These are phyloP conservation scores for Piaya cayana DNA, from an alignment of 2,113 vertebrate species.

Conservation along the genomic window DNA sequence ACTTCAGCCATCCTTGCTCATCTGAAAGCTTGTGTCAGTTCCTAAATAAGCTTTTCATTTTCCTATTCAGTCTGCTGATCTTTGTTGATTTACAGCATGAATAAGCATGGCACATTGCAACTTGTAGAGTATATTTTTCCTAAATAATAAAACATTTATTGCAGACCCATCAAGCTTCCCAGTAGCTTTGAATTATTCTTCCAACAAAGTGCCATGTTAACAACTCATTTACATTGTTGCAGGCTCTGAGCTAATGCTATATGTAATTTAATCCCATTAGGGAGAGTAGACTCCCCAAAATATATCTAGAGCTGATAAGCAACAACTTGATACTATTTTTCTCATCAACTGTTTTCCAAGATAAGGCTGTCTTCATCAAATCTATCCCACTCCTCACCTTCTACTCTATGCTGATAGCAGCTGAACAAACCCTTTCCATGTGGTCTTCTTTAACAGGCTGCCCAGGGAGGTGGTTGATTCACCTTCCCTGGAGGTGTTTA, in stretches of 20 bases:
- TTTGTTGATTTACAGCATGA: constrained; percentile 84
- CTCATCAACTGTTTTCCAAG: not conserved
- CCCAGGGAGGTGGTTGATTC: too few species aligned
- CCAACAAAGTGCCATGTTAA: constrained; percentile 74
- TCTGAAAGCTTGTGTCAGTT: constrained; percentile 81
- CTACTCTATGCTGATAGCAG: not conserved
- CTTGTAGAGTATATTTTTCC: constrained; percentile 77
- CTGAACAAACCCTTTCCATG: not conserved
- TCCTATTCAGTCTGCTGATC: constrained; percentile 81
- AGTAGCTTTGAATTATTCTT: constrained; percentile 76
- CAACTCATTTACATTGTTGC: constrained; percentile 75
- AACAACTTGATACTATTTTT: constrained; percentile 33
- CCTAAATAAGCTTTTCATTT: constrained; percentile 86
- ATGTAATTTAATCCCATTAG: constrained; percentile 69
- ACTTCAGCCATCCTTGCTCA: constrained; percentile 78
- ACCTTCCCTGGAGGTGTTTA: too few species aligned
- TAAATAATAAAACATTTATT: constrained; percentile 84
- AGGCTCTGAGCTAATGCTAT: constrained; percentile 52
- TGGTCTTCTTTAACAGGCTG: too few species aligned
- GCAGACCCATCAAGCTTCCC: constrained; percentile 76
- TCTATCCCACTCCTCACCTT: not conserved
- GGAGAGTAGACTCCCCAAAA: constrained; percentile 41
- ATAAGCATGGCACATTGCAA: constrained; percentile 76
- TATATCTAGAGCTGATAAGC: constrained; percentile 16
- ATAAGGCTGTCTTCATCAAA: not conserved